Evolutionary conservation across 2,888 invertebrate genomes (phyloP).

Genomic region (Mesorhabditis spiculigera): DNA sequence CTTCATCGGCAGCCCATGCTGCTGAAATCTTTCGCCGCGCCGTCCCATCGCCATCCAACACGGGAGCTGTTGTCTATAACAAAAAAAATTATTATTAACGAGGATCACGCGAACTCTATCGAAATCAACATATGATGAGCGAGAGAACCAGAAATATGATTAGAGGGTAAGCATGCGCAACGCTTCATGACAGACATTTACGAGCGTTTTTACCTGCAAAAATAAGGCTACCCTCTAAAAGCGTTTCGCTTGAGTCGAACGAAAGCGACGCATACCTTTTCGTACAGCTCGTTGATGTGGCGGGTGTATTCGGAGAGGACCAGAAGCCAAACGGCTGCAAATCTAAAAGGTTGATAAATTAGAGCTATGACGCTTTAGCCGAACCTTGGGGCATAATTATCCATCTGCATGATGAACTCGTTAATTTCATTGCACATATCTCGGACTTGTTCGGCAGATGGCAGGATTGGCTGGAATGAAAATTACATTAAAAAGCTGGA

Average conservation of each 20-base stretch:
- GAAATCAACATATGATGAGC: too few species aligned
- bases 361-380: background rate
- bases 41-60: conserved; percentile 11
- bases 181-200: too few species aligned
- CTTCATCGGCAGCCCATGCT: conserved; percentile 87
- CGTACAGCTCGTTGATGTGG: conserved; percentile 44
- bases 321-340: conserved; percentile 56
- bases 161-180: too few species aligned
- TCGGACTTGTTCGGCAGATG: conserved; percentile 40
- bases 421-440: conserved; percentile 49
- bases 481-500: conserved; percentile 10
- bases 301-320: conserved; percentile 50
- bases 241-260: background rate
- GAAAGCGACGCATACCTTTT: conserved; percentile 22
- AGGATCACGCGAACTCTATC: too few species aligned
- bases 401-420: conserved; percentile 52
- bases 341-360: conserved; percentile 15
- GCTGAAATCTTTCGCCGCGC: conserved; percentile 74
- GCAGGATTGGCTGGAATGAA: conserved; percentile 35
- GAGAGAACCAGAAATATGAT: too few species aligned
- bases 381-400: conserved; percentile 45
- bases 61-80: conserved; percentile 6
- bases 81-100: too few species aligned
- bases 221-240: background rate
- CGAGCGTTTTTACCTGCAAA: too few species aligned